Conservation (phyloP, 2,888 invertebrate genomes). For the Parochlus steinenii region DNA sequence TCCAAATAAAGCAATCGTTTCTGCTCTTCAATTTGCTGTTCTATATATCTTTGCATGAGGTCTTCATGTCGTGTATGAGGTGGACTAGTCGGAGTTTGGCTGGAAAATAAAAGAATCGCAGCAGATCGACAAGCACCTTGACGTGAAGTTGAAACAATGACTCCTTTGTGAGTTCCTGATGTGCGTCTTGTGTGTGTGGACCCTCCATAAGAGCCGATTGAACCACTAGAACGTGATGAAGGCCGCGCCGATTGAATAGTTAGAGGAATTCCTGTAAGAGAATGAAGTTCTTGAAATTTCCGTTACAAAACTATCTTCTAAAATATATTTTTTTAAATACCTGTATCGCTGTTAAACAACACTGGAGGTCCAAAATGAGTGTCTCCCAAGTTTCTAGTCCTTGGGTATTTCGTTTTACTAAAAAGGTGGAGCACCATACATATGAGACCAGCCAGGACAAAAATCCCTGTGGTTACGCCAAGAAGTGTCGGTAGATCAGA, state of each 20-base stretch:
- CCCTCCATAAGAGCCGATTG: constrained; percentile 35
- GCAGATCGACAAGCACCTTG: constrained; percentile 88
- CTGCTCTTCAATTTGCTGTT: constrained; percentile 31
- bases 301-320: background rate
- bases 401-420: constrained; percentile 38
- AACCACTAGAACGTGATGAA: constrained; percentile 38
- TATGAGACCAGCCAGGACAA: constrained; percentile 68
- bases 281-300: constrained; percentile 20
- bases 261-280: constrained; percentile 37
- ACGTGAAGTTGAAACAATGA: constrained; percentile 62
- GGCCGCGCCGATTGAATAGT: constrained; percentile 45
- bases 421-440: constrained; percentile 81
- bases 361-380: constrained; percentile 72
- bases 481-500: constrained; percentile 74
- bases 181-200: too few relatives aligned
- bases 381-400: constrained; percentile 64
- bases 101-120: constrained; percentile 90
- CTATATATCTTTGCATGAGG: constrained; percentile 27
- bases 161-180: constrained; percentile 45
- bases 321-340: constrained; percentile 30
- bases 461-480: constrained; percentile 71
- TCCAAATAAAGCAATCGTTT: constrained; percentile 30
- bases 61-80: too few relatives aligned
- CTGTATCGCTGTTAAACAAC: constrained; percentile 71
- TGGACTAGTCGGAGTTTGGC: constrained; percentile 54